phyloP scores from a whole-genome alignment of 2,797 vertebrate genomes.

The Cichlasoma orientale region DNA sequence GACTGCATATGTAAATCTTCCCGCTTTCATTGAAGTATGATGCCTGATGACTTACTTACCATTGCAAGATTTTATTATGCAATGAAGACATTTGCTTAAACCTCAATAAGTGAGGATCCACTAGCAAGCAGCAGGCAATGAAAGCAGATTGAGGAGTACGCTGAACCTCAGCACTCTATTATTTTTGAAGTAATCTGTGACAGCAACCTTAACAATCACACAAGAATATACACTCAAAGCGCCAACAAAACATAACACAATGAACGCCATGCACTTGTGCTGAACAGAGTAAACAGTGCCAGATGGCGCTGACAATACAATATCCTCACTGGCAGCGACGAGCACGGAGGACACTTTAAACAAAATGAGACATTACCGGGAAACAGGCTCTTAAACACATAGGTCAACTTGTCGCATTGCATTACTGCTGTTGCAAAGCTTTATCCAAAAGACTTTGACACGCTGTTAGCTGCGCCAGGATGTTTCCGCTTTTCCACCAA shows the following conservation, averaged over 20 bases:
- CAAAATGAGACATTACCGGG: slow-evolving; percentile 59
- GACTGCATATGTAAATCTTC: not conserved
- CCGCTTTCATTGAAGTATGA: not conserved
- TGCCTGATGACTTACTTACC: not conserved
- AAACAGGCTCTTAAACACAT: slow-evolving; percentile 62
- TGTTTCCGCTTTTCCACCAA: slow-evolving; percentile 13
- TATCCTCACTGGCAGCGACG: slow-evolving; percentile 25
- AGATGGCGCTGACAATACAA: slow-evolving; percentile 60
- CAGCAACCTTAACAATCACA: not conserved
- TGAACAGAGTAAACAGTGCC: slow-evolving; percentile 41
- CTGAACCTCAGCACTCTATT: too few relatives aligned
- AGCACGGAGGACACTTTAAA: slow-evolving; percentile 49
- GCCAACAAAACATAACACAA: slow-evolving; percentile 2
- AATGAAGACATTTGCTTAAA: not conserved
- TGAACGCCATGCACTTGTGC: slow-evolving; percentile 19
- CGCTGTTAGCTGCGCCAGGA: slow-evolving; percentile 39
- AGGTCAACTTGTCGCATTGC: slow-evolving; percentile 63
- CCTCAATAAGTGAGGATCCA: not conserved
- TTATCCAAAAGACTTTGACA: slow-evolving; percentile 32
- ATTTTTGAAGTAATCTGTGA: not conserved
- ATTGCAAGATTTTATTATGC: not conserved
- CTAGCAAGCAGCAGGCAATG: not conserved
- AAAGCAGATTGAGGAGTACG: not conserved
- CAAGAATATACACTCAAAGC: not conserved
- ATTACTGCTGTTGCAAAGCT: slow-evolving; percentile 47